Evolutionary conservation across 2,888 invertebrate species (phyloP), one percentile per base, ranked within the genome.

Genomic region (Lithophane leautieri): DNA sequence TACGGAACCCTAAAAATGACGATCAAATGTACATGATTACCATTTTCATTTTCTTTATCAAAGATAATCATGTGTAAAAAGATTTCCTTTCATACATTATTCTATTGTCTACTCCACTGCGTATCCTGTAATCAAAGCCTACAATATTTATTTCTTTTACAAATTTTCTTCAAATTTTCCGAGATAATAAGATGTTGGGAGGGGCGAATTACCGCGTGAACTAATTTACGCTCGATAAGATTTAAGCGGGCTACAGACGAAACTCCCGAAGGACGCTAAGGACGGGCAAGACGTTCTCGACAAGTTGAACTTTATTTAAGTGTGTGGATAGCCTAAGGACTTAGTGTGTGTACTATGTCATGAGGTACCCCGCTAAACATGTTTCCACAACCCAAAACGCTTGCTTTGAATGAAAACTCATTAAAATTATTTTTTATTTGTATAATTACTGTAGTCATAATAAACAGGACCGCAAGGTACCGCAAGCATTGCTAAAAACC

Each of bases 171-270:
- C 65, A 67, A 75, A 76, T 66, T 63, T 70, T 72, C 61, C 9
- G 25, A 76, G 67, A 75, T 82, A 76, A 74, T 66, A 68, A 84
- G 74, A 78, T 61, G 34, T 63, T 47, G 63, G 56, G 70, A 16
- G 14, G 66, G 63, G 70, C 54, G 65, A 81, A 85, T 81, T 76
- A 73, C 76, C 50, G 12, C n/a, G 62, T 52, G 69, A 81, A 76
- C 73, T 70, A 83, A 83, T 85, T 80, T 81, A 68, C 69, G 69
- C 54, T 71, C 67, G 76, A 81, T 86, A 78, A 76, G n/a, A 66
- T 61, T 71, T 42, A 79, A 58, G 72, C 63, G 47, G 54, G 54
- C 69, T 61, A 22, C 61, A 62, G 14, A 78, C 60, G 69, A 71
- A 54, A 14, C 40, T 67, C 62, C n/a, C 65, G 1, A 28, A 58